These are phyloP conservation scores for Glaucopsyche alexis DNA, from an alignment of 2,888 invertebrate genomes.

Conservation along the genomic window DNA sequence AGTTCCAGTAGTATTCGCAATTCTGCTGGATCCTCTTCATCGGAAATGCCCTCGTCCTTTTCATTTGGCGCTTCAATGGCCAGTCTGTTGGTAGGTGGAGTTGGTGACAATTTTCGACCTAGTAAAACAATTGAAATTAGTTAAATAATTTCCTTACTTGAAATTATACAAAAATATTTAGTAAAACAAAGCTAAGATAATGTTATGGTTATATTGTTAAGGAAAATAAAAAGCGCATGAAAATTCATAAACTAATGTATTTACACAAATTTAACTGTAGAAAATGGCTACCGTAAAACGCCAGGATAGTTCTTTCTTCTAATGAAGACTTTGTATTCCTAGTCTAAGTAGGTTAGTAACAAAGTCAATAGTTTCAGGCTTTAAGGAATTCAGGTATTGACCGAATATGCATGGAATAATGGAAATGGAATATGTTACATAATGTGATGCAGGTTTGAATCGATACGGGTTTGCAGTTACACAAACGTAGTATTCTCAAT, in stretches of 20 bases:
- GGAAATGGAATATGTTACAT: slow-evolving; percentile 39
- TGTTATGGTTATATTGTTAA: slow-evolving; percentile 35
- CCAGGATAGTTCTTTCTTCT: slow-evolving; percentile 51
- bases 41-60: slow-evolving; percentile 86
- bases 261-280: slow-evolving; percentile 59
- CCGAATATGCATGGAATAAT: slow-evolving; percentile 40
- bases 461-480: slow-evolving; percentile 46
- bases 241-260: slow-evolving; percentile 25
- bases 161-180: slow-evolving; percentile 32
- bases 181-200: slow-evolving; percentile 36
- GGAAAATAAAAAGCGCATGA: slow-evolving; percentile 26
- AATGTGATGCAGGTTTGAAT: slow-evolving; percentile 41
- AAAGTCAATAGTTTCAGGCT: slow-evolving; percentile 48
- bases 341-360: slow-evolving; percentile 67
- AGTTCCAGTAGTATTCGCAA: slow-evolving; percentile 91
- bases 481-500: slow-evolving; percentile 63
- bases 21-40: slow-evolving; percentile 91
- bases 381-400: slow-evolving; percentile 45
- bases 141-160: background rate
- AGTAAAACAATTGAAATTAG: slow-evolving; percentile 42
- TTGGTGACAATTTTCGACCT: slow-evolving; percentile 86
- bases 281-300: slow-evolving; percentile 78
- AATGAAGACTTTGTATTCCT: slow-evolving; percentile 41
- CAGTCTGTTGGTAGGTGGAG: slow-evolving; percentile 82
- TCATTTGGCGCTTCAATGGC: slow-evolving; percentile 83